Evolutionary conservation across 2,888 invertebrate species (phyloP), one percentile per base, ranked within the genome.

Genomic region (Sisyra terminalis): DNA sequence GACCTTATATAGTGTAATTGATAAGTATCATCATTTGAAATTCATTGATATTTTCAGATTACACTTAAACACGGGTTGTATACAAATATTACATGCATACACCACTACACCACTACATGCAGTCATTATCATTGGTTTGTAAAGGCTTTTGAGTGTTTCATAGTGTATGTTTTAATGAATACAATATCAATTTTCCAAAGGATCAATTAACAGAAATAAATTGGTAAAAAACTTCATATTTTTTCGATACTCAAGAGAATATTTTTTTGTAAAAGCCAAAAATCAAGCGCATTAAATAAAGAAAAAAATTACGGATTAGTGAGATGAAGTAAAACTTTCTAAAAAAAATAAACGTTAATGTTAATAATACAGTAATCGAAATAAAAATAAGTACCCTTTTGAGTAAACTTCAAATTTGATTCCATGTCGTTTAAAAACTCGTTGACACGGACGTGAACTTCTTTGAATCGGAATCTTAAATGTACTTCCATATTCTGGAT

Each of bases 401-500:
- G 88, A 82, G 67, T 77, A 93, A 8, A 96, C 75, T 63, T 96
- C 93, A 43, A 90, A 75, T 58, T 97, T 97, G 47, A 96, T 65
- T 2, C 77, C 75, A 52, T 92, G 87, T 37, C 92, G 69, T 58
- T 93, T 94, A 58, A 97, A 85, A 24, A 87, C 73, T 39, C 96
- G 65, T 49, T 80, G 78, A 53, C 94, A 87, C 13, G 82, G 75
- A 43, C 92, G 69, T 2, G 82, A 74, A 47, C 73, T 73, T 34
- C 94, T 72, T 50, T 83, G 80, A 44, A 96, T 84, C 40, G 77
- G 71, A 47, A 94, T 71, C 32, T 73, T 76, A 59, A 83, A 88
- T 36, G 75, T 75, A 31, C 83, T 77, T 57, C 86, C 75, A 61
- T 92, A 94, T 51, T 83, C 83, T 1, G 96, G 96, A 60, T 83